Conservation (phyloP, 2,888 invertebrate genomes). For the Crematogaster levior region DNA sequence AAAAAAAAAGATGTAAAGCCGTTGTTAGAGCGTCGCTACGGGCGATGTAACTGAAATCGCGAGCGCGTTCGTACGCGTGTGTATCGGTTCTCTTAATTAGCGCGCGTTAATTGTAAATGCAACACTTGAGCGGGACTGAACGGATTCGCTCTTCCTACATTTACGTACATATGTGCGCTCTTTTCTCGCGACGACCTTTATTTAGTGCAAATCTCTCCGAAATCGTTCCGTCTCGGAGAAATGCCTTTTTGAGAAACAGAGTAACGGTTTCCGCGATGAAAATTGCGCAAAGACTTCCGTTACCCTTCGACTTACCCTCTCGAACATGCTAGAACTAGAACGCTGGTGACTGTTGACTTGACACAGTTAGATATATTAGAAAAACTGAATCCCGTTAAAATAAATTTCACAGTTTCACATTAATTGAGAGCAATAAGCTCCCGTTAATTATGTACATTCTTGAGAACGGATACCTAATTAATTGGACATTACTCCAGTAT, state of each 20-base stretch:
- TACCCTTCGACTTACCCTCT: background rate
- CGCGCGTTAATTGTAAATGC: conserved; percentile 40
- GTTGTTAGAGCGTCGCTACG: conserved; percentile 57
- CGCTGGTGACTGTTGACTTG: background rate
- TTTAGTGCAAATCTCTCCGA: background rate
- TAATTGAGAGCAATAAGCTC: background rate
- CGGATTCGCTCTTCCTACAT: background rate
- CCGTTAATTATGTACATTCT: background rate
- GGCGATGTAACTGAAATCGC: conserved; percentile 18
- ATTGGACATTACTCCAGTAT: background rate
- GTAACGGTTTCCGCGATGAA: background rate
- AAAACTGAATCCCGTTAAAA: background rate
- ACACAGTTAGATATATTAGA: background rate
- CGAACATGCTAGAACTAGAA: background rate
- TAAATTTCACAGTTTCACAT: background rate
- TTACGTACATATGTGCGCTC: background rate
- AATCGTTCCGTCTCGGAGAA: background rate
- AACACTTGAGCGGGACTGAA: conserved; percentile 1
- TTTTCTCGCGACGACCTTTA: background rate
- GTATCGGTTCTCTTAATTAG: conserved; percentile 44
- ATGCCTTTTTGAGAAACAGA: background rate
- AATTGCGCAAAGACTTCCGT: background rate
- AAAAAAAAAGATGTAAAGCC: conserved; percentile 59
- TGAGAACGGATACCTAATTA: background rate
- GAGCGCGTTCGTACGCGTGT: background rate